phyloP scores from a whole-genome alignment of 2,888 invertebrate genomes.

The Calameuta filiformis region DNA sequence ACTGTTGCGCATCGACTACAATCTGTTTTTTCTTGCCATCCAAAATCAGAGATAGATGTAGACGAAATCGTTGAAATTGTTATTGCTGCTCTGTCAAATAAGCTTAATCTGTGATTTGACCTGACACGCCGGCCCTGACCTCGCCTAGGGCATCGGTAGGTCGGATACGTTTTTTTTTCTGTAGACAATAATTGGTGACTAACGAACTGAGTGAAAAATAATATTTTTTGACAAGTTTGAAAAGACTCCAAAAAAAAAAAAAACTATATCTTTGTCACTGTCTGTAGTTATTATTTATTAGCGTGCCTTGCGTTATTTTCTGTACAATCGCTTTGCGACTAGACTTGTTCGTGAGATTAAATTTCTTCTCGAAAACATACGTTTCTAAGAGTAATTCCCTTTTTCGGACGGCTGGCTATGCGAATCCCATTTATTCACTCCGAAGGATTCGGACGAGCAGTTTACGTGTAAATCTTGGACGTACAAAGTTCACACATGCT shows the following conservation, averaged over 20 bases:
- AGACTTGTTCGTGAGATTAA: not conserved
- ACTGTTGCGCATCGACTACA: not conserved
- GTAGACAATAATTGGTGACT: not conserved
- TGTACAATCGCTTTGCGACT: not conserved
- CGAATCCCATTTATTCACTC: not conserved
- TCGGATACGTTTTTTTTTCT: not conserved
- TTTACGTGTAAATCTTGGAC: not conserved
- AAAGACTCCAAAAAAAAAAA: not conserved
- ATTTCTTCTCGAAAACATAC: not conserved
- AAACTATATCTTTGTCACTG: not conserved
- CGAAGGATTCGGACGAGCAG: not conserved
- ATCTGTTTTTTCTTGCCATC: not conserved
- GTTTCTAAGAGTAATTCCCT: not conserved
- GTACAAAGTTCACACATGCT: not conserved
- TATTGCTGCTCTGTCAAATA: not conserved
- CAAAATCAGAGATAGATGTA: not conserved
- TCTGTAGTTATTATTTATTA: not conserved
- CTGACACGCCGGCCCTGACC: not conserved
- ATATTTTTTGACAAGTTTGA: not conserved
- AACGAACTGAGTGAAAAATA: not conserved
- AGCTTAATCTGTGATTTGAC: not conserved
- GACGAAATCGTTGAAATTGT: not conserved
- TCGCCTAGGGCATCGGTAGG: not conserved
- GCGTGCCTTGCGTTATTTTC: not conserved
- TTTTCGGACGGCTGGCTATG: not conserved